These are phyloP conservation scores for Pelecanoides urinatrix DNA, from an alignment of 2,113 vertebrate genomes.

Conservation along the genomic window DNA sequence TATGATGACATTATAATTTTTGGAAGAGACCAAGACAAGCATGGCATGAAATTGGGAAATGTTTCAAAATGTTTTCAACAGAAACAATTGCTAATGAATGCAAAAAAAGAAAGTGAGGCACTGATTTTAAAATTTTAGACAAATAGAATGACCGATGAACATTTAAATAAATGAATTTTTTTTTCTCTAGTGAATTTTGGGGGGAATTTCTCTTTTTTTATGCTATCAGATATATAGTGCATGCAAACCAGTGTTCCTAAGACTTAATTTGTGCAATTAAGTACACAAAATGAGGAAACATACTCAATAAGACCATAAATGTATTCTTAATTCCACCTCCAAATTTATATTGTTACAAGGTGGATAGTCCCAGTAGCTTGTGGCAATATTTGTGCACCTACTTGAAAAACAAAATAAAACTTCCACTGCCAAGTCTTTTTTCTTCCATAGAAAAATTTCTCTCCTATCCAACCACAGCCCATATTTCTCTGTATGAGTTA, in stretches of 20 bases:
- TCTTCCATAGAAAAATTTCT: not conserved
- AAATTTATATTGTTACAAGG: not conserved
- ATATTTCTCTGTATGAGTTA: not conserved
- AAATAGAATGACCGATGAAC: not conserved
- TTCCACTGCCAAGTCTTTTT: not conserved
- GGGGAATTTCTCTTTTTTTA: not conserved
- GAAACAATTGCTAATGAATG: not conserved
- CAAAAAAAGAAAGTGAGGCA: not conserved
- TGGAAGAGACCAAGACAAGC: slow-evolving; percentile 47
- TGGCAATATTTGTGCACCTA: not conserved
- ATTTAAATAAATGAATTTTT: not conserved
- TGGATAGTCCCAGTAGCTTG: not conserved
- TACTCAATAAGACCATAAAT: not conserved
- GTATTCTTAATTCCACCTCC: not conserved
- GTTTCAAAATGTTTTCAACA: slow-evolving; percentile 33
- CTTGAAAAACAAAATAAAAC: not conserved
- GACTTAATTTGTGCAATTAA: not conserved
- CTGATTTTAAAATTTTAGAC: not conserved
- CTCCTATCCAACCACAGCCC: not conserved
- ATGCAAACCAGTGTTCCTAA: not conserved
- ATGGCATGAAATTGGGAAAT: slow-evolving; percentile 39
- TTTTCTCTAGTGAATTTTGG: not conserved
- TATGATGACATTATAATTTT: slow-evolving; percentile 63
- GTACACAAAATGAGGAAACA: not conserved
- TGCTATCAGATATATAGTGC: not conserved